These are phyloP conservation scores for Euleptes europaea DNA, from an alignment of 2,113 vertebrate genomes.

Conservation along the genomic window DNA sequence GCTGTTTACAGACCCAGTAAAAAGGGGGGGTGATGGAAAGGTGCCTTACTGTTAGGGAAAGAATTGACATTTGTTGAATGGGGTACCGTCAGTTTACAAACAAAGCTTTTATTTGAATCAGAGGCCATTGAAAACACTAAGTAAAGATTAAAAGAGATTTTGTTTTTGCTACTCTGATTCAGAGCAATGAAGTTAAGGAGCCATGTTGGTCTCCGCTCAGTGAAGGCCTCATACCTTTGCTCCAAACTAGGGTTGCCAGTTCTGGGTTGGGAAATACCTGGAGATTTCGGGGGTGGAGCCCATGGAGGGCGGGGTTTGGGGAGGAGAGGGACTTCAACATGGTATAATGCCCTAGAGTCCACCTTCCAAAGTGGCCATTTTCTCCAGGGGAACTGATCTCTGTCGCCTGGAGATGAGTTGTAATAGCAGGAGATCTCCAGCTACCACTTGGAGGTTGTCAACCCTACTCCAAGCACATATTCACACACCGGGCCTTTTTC, in stretches of 20 bases:
- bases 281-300: too few species aligned
- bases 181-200: rapidly evolving
- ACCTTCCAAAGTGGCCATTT: too few species aligned
- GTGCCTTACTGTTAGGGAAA: slow-evolving; percentile 30
- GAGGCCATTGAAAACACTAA: neutral
- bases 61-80: neutral
- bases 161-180: rapidly evolving
- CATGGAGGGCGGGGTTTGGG: too few species aligned
- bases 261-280: too few species aligned
- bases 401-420: too few species aligned
- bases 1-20: slow-evolving; percentile 45
- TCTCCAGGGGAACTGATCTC: too few species aligned
- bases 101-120: neutral
- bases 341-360: too few species aligned
- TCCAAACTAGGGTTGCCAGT: too few species aligned
- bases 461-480: neutral
- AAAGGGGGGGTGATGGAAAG: neutral
- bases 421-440: too few species aligned
- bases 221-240: neutral
- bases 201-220: too few species aligned
- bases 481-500: neutral
- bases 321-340: too few species aligned
- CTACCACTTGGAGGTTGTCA: too few species aligned
- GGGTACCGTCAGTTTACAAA: neutral
- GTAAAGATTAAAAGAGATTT: neutral